Evolutionary conservation across 2,888 invertebrate species (phyloP).

Genomic region (Thecophora atra): DNA sequence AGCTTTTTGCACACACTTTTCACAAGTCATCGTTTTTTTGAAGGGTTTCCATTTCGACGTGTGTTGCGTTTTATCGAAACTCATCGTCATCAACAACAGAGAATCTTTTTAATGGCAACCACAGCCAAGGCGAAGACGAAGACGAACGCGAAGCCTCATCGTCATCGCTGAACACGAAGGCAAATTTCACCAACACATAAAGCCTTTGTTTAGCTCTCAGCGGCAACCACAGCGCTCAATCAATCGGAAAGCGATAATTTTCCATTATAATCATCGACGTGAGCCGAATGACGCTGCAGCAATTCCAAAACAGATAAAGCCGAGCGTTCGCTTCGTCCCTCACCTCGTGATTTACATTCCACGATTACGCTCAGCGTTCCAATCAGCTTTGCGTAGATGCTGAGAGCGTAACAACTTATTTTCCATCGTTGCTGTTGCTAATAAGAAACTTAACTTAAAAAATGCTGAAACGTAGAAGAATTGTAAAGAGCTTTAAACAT

Average conservation of each 20-base stretch:
- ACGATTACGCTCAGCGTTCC: too few species aligned
- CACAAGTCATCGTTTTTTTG: conserved; percentile 32
- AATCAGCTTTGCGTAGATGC: too few species aligned
- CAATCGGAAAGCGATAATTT: conserved; percentile 29
- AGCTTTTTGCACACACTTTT: conserved; percentile 3
- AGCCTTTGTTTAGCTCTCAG: conserved; percentile 32
- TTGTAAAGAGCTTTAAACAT: too few species aligned
- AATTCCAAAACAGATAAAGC: background rate
- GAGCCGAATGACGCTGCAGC: background rate
- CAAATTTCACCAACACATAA: conserved; percentile 24
- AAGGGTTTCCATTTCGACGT: background rate
- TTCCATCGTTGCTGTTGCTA: too few species aligned
- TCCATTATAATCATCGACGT: background rate
- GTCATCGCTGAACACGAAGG: conserved; percentile 7
- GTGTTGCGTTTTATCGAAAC: conserved; percentile 15
- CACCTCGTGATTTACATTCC: background rate
- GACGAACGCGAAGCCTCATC: background rate
- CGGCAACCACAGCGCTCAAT: conserved; percentile 43
- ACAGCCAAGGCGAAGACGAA: background rate
- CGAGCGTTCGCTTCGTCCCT: background rate
- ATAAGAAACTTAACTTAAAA: too few species aligned
- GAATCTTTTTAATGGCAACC: background rate
- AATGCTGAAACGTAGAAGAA: too few species aligned
- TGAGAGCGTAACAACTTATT: too few species aligned
- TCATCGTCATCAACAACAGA: conserved; percentile 34